Base-by-base conservation (phyloP, 1,140 invertebrate genomes). In the Calliphora vicina region DNA sequence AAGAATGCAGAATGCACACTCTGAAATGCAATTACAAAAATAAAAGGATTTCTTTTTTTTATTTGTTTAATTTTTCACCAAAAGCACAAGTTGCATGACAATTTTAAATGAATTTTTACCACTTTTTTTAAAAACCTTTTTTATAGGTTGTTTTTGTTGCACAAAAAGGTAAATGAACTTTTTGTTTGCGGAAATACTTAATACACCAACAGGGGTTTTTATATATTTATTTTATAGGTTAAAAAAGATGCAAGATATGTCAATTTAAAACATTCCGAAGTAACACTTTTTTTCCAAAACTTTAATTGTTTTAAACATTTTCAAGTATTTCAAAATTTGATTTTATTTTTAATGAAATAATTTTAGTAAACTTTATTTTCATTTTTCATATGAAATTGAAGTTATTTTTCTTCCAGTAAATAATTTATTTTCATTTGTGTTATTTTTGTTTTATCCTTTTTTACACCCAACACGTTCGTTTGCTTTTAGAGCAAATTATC, bases 401-500 rank as follows among this genome's bases (percentile, higher is more conserved):
- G 45, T 43, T 25, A 23, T 25, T 15, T 17, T 25, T 45, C 12
- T 78, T 78, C 10, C 61, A 67, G 20, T 8, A 61, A 10, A 57
- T 20, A 67, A 23, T 2, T 67, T 67, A 10, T 61, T n/a, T 61
- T 61, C 50, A 17, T 61, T 67, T 6, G 17, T 67, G 2, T 20
- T 23, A 67, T 25, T 78, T 78, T 25, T 43, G 10, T 76, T 78
- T 78, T 23, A 8, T 23, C 35, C 35, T 10, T 78, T 78, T 20
- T 25, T 78, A 25, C 42, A 42, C 74, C 8, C 29, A 17, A 43
- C 74, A 78, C 74, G 74, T 78, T 78, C 74, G 74, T 78, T 78
- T 78, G 74, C 74, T 43, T 20, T 43, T 78, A 23, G 35, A 78
- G 74, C 74, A 78, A 78, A 78, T 78, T 45, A 43, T 78, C 74